These are phyloP conservation scores for Trichogramma evanescens DNA, from an alignment of 2,888 invertebrate species.

Conservation along the genomic window DNA sequence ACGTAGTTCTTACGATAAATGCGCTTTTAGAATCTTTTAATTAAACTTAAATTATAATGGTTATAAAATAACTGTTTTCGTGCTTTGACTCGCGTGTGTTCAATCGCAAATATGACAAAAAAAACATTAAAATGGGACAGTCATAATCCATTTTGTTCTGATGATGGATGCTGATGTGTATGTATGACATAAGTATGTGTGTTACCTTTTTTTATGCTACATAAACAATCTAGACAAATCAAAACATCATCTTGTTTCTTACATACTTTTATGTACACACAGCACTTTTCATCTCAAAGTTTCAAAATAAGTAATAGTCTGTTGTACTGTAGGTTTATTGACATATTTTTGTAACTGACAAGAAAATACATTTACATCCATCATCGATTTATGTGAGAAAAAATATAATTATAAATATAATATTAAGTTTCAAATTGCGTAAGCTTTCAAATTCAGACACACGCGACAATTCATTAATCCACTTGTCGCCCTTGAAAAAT, in stretches of 20 bases:
- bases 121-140: slow-evolving; percentile 2
- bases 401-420: slow-evolving; percentile 1
- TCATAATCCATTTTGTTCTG: slow-evolving; percentile 5
- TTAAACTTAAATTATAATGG: background rate
- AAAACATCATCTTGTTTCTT: no score
- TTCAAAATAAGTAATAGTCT: background rate
- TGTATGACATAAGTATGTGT: no score
- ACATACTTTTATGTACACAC: no score
- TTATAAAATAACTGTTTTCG: slow-evolving; percentile 19
- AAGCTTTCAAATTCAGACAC: slow-evolving; percentile 5
- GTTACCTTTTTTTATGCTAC: background rate
- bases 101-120: slow-evolving; percentile 2
- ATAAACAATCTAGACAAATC: no score
- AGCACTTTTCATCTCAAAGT: background rate
- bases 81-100: slow-evolving; percentile 17
- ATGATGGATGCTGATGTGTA: slow-evolving; percentile 13
- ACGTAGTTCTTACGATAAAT: slow-evolving; percentile 17
- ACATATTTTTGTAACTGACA: slow-evolving; percentile 16
- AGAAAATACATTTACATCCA: slow-evolving; percentile 12
- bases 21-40: slow-evolving; percentile 16
- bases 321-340: background rate
- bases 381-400: background rate
- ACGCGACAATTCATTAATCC: no score
- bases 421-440: slow-evolving; percentile 12
- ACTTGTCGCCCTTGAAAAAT: slow-evolving; percentile 12